Evolutionary conservation across 2,888 invertebrate genomes (phyloP), one percentile per base, ranked within the genome.

Genomic region (Caenorhabditis sinica): DNA sequence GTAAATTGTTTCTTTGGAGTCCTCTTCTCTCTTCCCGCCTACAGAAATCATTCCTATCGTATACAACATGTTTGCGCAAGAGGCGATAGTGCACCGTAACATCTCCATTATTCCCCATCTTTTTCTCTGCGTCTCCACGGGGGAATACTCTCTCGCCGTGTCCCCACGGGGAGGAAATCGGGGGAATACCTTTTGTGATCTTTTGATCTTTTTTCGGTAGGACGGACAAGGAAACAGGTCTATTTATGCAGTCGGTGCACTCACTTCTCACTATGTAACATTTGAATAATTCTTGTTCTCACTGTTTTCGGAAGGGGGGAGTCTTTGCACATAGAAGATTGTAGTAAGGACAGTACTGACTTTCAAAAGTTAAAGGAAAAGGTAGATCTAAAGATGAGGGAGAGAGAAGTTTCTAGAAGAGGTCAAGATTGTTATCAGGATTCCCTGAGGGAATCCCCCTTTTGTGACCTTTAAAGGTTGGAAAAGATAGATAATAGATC

Each of bases 141-240:
- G 79, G 79, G 63, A 79, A 79, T 79, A 79, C 79, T 72, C 72
- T 80, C 80, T 80, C 71, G 69, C 13, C 45, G 63, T 25, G 63
- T 73, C 20, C 63, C 73, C 30, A 13, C 25, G n/a, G 40, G 45
- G 45, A 45, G 17, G 45, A 49, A 49, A 49, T 20, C 43, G 28
- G 65, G 45, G 45, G 49, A 66, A 49, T 13, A 49, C 65, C 65
- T 28, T 66, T 63, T 63, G 23, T 60, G 60, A 60, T 28, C 60
- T 66, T 28, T 49, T 25, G 43, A 66, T 40, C 40, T 40, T 13
- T 13, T 40, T 13, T 11, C 40, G 40, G 40, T 40, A 40, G 20
- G 49, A 20, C 28, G 15, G 15, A 15, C 56, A 45, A 33, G 33
- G 68, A 68, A 33, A 51, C 43, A 23, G 25, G 63, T 60, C 30